phyloP scores from a whole-genome alignment of 2,797 vertebrate species.

The Acipenser oxyrinchus region DNA sequence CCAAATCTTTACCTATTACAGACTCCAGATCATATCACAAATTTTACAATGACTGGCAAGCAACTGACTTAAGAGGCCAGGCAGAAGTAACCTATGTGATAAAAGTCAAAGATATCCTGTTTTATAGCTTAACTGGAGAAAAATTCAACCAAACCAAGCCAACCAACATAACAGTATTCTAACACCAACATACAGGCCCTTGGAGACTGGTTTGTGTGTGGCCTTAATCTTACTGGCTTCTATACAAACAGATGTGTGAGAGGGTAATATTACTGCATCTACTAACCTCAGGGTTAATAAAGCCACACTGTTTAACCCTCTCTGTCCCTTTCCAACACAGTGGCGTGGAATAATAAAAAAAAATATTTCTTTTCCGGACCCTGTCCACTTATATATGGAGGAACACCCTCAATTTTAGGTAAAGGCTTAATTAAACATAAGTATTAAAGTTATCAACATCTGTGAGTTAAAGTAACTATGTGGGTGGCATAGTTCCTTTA shows the following conservation, averaged over 20 bases:
- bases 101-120: constrained; percentile 49
- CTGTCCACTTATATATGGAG: constrained; percentile 12
- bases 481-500: constrained; percentile 6
- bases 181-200: constrained; percentile 44
- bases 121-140: constrained; percentile 60
- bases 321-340: neutral
- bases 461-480: constrained; percentile 5
- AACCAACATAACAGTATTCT: constrained; percentile 59
- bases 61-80: constrained; percentile 17
- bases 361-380: constrained; percentile 9
- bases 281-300: constrained; percentile 39
- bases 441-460: neutral
- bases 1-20: neutral
- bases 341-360: constrained; percentile 4
- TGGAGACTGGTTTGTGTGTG: constrained; percentile 65
- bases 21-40: neutral
- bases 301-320: constrained; percentile 23
- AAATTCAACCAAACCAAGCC: constrained; percentile 60
- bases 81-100: constrained; percentile 51
- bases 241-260: constrained; percentile 50
- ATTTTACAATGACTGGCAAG: neutral
- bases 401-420: constrained; percentile 7
- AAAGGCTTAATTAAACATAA: constrained; percentile 5
- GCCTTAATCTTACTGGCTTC: constrained; percentile 47
- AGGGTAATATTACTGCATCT: constrained; percentile 52